Percentiles rank a stretch among this genome's conserved stretches.
These are phyloP conservation scores for Eciton burchellii DNA, from an alignment of 1,140 invertebrate species.

Conservation along the genomic window DNA sequence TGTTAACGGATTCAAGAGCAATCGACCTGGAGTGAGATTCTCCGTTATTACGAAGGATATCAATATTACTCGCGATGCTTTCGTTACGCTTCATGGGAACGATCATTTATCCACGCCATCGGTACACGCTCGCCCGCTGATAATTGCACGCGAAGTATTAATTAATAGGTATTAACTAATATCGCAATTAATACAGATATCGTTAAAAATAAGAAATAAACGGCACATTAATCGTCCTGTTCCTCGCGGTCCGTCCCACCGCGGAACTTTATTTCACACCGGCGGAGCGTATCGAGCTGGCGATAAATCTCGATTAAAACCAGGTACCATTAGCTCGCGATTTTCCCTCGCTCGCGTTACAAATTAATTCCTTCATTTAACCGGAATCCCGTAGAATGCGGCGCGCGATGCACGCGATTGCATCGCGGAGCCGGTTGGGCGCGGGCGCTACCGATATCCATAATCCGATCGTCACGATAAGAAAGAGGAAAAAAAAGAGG, in stretches of 20 bases:
- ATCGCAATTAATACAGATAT: conserved; percentile 16
- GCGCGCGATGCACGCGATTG: conserved; percentile 23
- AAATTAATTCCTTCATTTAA: conserved; percentile 53
- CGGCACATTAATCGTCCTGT: conserved; percentile 17
- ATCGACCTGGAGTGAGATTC: neutral
- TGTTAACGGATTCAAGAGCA: neutral
- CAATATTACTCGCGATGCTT: neutral
- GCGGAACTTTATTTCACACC: conserved; percentile 45
- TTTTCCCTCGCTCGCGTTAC: conserved; percentile 31
- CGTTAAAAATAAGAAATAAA: conserved; percentile 9
- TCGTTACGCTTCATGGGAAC: neutral
- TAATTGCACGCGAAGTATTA: neutral
- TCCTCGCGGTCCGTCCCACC: neutral
- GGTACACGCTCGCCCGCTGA: neutral
- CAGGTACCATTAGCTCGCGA: conserved; percentile 35
- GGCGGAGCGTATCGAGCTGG: conserved; percentile 23
- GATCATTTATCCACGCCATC: conserved; percentile 3
- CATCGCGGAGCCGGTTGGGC: conserved; percentile 60
- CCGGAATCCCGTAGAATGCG: conserved; percentile 29
- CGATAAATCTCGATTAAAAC: conserved; percentile 51
- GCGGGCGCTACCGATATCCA: conserved; percentile 13
- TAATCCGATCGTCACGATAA: conserved; percentile 61
- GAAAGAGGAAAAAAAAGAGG: conserved; percentile 47
- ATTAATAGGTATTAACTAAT: conserved; percentile 30
- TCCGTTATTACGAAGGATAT: neutral